Base-by-base conservation (phyloP, 1,140 invertebrate genomes). In the Zaprionus capensis region DNA sequence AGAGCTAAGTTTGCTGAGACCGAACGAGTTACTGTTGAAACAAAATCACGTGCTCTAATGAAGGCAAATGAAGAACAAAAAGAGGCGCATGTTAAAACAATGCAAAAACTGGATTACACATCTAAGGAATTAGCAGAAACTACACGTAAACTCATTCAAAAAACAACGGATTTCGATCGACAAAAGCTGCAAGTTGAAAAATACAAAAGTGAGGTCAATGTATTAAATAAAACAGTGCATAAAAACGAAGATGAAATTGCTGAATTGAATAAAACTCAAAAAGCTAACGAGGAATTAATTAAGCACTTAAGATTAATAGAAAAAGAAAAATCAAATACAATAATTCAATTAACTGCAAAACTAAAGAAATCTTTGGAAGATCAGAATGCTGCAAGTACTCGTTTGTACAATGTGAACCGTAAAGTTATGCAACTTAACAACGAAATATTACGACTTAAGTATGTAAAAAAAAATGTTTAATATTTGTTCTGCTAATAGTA, bases 211-310 rank as follows among this genome's bases (percentile, higher is more conserved):
- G 85, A 90, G n/a, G 76, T 81, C 11, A 67, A 72, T 31, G 31
- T 70, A 3, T 51, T 79, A 4, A 73, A 51, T 15, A 78, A 80
- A 41, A 51, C 70, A 11, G 31, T 82, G 49, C 65, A 75, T 14
- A 88, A 88, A 56, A 58, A 80, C 36, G 82, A 85, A 61, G 82
- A 82, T 55, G 77, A 85, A 7, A 78, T 85, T 7, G 34, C 28
- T 11, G 79, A 84, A 0, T 24, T 78, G 12, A 71, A 46, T 0
- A 82, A 77, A 53, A 71, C 76, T 44, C 76, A 82, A 51, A 82
- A 76, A 24, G 67, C 71, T 22, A 76, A 78, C 24, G 85, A 88
- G 5, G 85, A 88, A n/a, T 26, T 77, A 1, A 85, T 80, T 2
- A 80, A 78, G 28, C 70, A 73, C 5, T 26, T 78, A 11, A 65